Base-by-base conservation (phyloP, 1,140 invertebrate species). In the Littorina saxatilis region DNA sequence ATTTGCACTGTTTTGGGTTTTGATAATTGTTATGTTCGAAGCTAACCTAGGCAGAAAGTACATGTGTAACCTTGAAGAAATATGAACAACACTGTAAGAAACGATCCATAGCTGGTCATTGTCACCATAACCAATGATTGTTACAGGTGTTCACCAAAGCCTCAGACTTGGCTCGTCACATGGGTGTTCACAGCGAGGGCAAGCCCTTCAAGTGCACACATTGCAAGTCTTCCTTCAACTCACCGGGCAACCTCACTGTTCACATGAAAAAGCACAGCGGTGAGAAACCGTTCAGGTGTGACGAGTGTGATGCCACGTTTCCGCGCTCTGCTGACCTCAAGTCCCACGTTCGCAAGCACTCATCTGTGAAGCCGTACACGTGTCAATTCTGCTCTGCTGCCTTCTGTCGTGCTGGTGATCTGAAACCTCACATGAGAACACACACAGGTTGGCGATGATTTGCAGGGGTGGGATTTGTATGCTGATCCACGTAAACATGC, bases 201-300 rank as follows among this genome's bases (percentile, higher is more conserved):
- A 93, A 93, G 83, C 91, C 92, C 11, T 93, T 90, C 81, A 87
- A 87, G n/a, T 92, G 92, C 82, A 61, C 75, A 39, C 80, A 84
- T 32, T 92, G 92, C 82, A 87, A 83, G n/a, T 92, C 92, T 79
- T 85, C 90, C 1, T 92, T 93, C 86, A 91, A 63, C 40, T 40
- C 81, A 52, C 39, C 66, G 37, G 84, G 85, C 23, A 79, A 66
- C 32, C 43, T 83, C 5, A 75, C 35, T 9, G 47, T 52, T 23
- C 78, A 80, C 37, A 15, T 23, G 35, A 52, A 68, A 5, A 76
- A 47, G 23, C 80, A 81, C n/a, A 63, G 29, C 0, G 82, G 70
- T 7, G 77, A 84, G 23, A 83, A 77, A 50, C 82, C 78, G 37
- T 83, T 55, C 52, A 20, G 40, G 1, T 82, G 81, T 13, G 27